Evolutionary conservation across 2,797 vertebrate genomes (phyloP), one percentile per base, ranked within the genome.

Genomic region (Tachyglossus aculeatus): DNA sequence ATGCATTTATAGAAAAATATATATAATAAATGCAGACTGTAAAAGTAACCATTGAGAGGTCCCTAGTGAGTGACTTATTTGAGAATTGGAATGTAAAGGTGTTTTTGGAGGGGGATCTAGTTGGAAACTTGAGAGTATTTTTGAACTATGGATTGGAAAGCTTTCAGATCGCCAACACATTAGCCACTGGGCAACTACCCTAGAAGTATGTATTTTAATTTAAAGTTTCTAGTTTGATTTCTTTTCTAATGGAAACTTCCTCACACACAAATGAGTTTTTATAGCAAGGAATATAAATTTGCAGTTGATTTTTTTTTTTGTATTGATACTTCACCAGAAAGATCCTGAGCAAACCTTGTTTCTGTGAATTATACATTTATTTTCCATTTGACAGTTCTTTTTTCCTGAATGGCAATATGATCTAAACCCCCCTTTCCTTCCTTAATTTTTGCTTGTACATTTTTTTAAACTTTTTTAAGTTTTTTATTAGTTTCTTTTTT

Each of bases 161-260:
- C 68, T 78, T 86, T 88, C 86, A 82, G 83, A 74, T 82, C 70
- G 55, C 90, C 87, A 85, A 79, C 87, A 64, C 64, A 6, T 90
- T 81, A 80, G 80, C 89, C 91, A 88, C 90, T 86, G 84, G 90
- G 92, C 90, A 90, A 88, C 94, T 93, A 89, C 93, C 94, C 91
- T 91, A 88, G 79, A 69, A 82, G 82, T 90, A 87, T 78, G 90
- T 90, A 81, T 91, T 88, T 90, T 88, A 68, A 87, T 85, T 85
- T 90, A 66, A 81, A 48, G 50, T 81, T 90, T 81, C 88, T 74
- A 73, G 67, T 83, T 83, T 76, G 80, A 73, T 77, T 85, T 82
- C 77, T 89, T 88, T 91, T 88, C 78, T 88, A 80, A 71, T 60
- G 67, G 72, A 76, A 47, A 53, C 58, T 76, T 65, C 57, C 57